Base-by-base conservation (phyloP, 1,140 invertebrate species). In the Ooceraea biroi region DNA sequence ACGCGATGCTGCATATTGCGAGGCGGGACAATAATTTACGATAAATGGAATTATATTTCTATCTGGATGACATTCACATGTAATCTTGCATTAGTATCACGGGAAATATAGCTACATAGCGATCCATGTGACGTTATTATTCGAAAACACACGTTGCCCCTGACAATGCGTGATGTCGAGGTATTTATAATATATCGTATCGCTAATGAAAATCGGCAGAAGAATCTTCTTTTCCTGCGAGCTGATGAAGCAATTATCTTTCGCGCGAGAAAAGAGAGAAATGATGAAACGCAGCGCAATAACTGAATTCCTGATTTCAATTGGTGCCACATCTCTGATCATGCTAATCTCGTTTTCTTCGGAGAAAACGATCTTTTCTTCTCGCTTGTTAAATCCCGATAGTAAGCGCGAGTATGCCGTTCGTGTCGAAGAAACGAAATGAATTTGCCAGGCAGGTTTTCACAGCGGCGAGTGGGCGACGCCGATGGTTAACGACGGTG, bases 361-460 rank as follows among this genome's bases (percentile, higher is more conserved):
- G 14, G 10, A 60, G 17, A 0, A n/a, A n/a, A n/a, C n/a, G n/a
- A 63, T 63, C 1, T 48, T 84, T 60, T 65, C 12, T 48, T 11
- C 41, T 12, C 14, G 12, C 41, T 63, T 73, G 60, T 83, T 69
- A 68, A 84, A 14, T 17, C 19, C 50, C 19, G 44, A 3, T 71
- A 50, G 22, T 58, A 68, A 41, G 41, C 30, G 41, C 65, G 2
- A 55, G 19, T 44, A 14, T 1, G 17, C 36, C 22, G 11, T 57
- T 44, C 27, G 19, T 48, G 17, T 58, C 48, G 50, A 61, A 83
- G 78, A 61, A 73, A 73, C 19, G 30, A 74, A 82, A 63, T 72
- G 44, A 74, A 74, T 82, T 63, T 74, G 44, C 57, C 2, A 22
- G n/a, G 27, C 52, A 61, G 22, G 60, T 57, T 57, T 11, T 78